Conservation (phyloP, 92 coral and sea anemone genomes). For the Porites evermanni region DNA sequence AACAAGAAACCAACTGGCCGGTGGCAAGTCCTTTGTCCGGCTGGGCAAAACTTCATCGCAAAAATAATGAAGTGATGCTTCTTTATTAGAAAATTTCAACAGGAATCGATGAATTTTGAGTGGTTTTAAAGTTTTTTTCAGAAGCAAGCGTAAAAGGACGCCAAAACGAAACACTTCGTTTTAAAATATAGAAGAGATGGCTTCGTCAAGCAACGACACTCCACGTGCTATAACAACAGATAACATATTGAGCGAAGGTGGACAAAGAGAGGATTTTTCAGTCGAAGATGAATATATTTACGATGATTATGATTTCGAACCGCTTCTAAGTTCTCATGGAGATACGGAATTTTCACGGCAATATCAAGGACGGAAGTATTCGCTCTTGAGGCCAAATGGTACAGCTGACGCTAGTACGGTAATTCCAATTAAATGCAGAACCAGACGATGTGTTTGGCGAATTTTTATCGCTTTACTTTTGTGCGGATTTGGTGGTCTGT, state of each 20-base stretch:
- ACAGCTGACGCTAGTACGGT: conserved; percentile 24
- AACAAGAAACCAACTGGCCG: conserved; percentile 22
- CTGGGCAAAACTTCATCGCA: neutral
- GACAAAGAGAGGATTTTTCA: conserved; percentile 26
- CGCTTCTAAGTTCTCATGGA: conserved; percentile 29
- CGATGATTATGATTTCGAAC: conserved; percentile 53
- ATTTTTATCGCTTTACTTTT: conserved; percentile 2
- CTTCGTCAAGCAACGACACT: neutral
- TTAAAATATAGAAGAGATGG: neutral
- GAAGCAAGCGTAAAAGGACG: no score
- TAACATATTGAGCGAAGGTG: conserved; percentile 20
- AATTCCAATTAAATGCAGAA: conserved; percentile 32
- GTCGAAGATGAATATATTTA: conserved; percentile 52
- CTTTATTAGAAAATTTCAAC: neutral
- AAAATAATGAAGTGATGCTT: neutral
- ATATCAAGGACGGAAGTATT: conserved; percentile 17
- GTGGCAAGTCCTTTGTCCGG: conserved; percentile 19
- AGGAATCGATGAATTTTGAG: neutral
- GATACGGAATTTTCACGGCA: conserved; percentile 26
- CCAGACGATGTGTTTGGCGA: conserved; percentile 18
- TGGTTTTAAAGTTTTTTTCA: no score
- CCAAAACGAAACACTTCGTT: neutral
- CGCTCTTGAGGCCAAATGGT: conserved; percentile 17
- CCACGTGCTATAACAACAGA: conserved; percentile 33
- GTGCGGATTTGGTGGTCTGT: conserved; percentile 35